phyloP scores from a whole-genome alignment of 92 coral and sea anemone species.

The Phenganax marumi region DNA sequence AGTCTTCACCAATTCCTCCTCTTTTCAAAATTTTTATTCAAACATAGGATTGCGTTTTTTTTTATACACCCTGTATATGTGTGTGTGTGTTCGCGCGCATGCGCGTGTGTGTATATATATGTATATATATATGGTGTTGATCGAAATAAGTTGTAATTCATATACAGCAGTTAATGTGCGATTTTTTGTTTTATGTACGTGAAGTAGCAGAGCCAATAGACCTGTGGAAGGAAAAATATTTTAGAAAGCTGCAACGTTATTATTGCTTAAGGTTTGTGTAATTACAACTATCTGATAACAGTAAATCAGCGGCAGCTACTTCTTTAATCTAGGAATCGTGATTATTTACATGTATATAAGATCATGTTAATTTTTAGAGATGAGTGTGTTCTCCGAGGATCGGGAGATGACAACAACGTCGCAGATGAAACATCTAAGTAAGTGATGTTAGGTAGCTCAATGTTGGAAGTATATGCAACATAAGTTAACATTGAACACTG shows the following conservation, averaged over 20 bases:
- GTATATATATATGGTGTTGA: too few relatives aligned
- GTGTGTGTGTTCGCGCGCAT: not conserved
- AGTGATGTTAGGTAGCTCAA: not conserved
- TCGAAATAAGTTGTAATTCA: not conserved
- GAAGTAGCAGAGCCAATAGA: not conserved
- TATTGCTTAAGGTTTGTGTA: constrained; percentile 25
- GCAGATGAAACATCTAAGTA: constrained; percentile 9
- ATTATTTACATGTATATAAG: not conserved
- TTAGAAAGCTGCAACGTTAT: constrained; percentile 20
- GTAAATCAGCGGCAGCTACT: not conserved
- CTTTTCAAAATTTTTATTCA: too few relatives aligned
- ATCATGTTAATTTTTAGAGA: constrained; percentile 18
- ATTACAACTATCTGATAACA: not conserved
- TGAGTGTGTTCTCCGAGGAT: constrained; percentile 26
- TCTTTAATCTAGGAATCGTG: too few relatives aligned
- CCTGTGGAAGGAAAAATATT: constrained; percentile 10
- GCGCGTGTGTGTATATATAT: too few relatives aligned
- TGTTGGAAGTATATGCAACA: not conserved
- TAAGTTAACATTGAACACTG: not conserved
- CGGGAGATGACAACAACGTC: not conserved
- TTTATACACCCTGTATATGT: not conserved
- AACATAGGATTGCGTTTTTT: too few relatives aligned
- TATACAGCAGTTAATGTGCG: not conserved
- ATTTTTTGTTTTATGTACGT: not conserved
- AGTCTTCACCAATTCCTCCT: too few relatives aligned